Evolutionary conservation across 2,797 vertebrate genomes (phyloP).

Genomic region (Glossophaga mutica): DNA sequence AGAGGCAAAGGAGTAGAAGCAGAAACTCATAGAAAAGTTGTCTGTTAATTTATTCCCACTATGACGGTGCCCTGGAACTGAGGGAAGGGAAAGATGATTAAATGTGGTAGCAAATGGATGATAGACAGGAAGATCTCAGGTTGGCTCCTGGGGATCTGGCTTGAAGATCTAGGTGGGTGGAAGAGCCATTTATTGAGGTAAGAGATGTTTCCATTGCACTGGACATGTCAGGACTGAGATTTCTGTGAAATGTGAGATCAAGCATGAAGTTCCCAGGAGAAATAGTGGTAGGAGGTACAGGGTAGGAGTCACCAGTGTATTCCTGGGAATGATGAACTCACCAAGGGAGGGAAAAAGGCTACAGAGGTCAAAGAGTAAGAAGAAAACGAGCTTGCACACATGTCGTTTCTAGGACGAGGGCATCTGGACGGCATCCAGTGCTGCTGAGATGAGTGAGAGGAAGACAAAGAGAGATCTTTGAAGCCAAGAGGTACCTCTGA

Average conservation of each 20-base stretch:
- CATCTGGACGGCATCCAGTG: rapidly evolving
- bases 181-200: background rate
- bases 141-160: background rate
- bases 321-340: background rate
- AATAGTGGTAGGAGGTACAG: background rate
- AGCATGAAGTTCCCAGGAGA: background rate
- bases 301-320: background rate
- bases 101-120: background rate
- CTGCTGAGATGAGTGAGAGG: background rate
- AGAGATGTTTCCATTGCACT: background rate
- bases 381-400: background rate
- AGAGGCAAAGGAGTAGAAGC: background rate
- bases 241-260: background rate
- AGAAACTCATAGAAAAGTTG: background rate
- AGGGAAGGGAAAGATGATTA: background rate
- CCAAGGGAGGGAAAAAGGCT: background rate
- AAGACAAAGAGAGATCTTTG: background rate
- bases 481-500: background rate
- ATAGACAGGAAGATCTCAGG: background rate
- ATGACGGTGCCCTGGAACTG: background rate
- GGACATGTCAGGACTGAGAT: background rate
- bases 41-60: background rate
- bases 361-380: background rate
- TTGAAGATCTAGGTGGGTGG: background rate
- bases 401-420: background rate